Base-by-base conservation (phyloP, 2,797 vertebrate species). In the Sandelia bainsii region DNA sequence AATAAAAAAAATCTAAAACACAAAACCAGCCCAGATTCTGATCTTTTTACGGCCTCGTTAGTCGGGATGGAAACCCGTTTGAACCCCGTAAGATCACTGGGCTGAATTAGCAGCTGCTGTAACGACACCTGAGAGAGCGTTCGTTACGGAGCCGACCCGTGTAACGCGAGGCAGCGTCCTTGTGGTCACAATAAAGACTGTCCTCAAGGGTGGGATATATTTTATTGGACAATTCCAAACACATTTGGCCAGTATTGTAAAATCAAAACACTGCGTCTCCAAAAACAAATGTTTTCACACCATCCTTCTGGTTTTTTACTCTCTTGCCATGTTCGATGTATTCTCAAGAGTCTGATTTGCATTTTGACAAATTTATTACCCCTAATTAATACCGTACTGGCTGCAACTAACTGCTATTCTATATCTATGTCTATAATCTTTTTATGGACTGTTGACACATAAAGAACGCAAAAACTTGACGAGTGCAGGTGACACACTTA, bases 41-140 rank as follows among this genome's bases (percentile, higher is more conserved):
- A 54, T 68, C 58, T 42, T 59, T 83, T 84, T 83, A 84, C 49
- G 14, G 70, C 69, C 73, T 88, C 70, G 52, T 82, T 81, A 87
- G 77, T 51, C 58, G 4, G 19, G 37, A 51, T 5, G 25, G 71
- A 71, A 61, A 68, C 23, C 32, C n/a, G 14, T n/a, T 13, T 48
- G 9, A 16, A 79, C 77, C 81, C 81, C 51, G 16, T 59, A 0
- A 23, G 46, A 78, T 37, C 40, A 10, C 44, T 29, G 14, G 27
- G 56, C 45, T 39, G 72, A 58, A 44, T 61, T 1, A 68, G 58
- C 72, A 81, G 81, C 72, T 66, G 73, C 39, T 14, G n/a, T 8
- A 67, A 83, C 42, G 48, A 79, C 69, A 13, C 69, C 49, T 23
- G 48, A n/a, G 70, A 65, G 63, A 59, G 8, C 29, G 8, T 9